A percentile compares a stretch with the other conserved stretches of the same genome.
Evolutionary conservation across 1,140 invertebrate species (phyloP).

Genomic region (Sycophila sp.): DNA sequence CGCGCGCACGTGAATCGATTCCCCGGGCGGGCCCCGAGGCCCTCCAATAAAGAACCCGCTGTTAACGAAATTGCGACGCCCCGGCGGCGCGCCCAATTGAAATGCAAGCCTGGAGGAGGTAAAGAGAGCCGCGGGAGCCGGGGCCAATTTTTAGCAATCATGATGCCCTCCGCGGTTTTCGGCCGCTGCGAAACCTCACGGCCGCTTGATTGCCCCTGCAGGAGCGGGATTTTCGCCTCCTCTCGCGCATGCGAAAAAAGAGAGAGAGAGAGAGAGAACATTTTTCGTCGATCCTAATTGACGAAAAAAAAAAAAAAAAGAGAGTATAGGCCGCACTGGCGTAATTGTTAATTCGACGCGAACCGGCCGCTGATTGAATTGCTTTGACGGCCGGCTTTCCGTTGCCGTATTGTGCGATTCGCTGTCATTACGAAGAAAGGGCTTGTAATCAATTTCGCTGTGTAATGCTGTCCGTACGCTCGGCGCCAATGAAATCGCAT

Average conservation of each 20-base stretch:
- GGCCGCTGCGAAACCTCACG: background rate
- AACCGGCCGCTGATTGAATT: background rate
- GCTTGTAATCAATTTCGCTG: background rate
- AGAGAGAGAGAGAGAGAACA: too few species aligned
- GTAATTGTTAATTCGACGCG: background rate
- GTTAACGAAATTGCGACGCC: slow-evolving; percentile 33
- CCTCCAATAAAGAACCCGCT: slow-evolving; percentile 34
- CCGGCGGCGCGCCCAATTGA: slow-evolving; percentile 2
- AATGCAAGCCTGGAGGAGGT: slow-evolving; percentile 7
- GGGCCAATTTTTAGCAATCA: background rate
- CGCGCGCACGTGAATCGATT: background rate
- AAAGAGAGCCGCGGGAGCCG: background rate
- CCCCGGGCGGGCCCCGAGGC: background rate
- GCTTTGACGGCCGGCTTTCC: background rate
- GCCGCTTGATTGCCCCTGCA: background rate
- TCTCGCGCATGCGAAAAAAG: background rate
- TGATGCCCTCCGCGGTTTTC: background rate
- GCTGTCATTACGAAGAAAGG: background rate
- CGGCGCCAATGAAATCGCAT: background rate
- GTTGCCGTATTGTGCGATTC: background rate
- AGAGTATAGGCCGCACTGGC: background rate
- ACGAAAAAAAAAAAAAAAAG: too few species aligned
- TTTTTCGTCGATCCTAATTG: background rate
- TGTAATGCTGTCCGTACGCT: background rate
- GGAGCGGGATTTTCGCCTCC: too few species aligned